Evolutionary conservation across 2,888 invertebrate species (phyloP).

Genomic region (Andrena flavipes): DNA sequence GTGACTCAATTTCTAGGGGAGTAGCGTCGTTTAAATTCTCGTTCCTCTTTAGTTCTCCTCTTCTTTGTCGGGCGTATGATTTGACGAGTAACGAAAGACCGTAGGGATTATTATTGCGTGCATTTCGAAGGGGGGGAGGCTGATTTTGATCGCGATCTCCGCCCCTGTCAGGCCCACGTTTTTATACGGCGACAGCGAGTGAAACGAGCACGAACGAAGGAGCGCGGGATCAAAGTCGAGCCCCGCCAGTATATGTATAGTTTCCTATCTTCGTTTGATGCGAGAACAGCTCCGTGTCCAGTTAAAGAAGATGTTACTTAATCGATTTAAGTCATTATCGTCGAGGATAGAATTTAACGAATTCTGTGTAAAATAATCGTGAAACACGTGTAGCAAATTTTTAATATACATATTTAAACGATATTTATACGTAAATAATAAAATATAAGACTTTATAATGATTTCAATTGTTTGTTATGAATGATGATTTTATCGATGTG

Average conservation of each 20-base stretch:
- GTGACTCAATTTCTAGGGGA: constrained; percentile 63
- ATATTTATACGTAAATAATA: constrained; percentile 81
- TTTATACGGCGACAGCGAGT: background rate
- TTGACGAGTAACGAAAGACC: constrained; percentile 46
- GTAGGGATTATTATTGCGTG: constrained; percentile 50
- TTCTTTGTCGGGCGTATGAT: constrained; percentile 29
- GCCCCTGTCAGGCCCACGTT: constrained; percentile 26
- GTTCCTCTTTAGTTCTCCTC: constrained; percentile 46
- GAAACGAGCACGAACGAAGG: background rate
- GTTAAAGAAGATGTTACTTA: constrained; percentile 78
- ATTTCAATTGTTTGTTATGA: constrained; percentile 74
- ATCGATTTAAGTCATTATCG: constrained; percentile 80
- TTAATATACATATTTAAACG: constrained; percentile 80
- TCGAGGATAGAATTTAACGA: constrained; percentile 78
- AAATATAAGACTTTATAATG: constrained; percentile 77
- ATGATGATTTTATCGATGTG: constrained; percentile 79
- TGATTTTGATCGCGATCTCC: constrained; percentile 22
- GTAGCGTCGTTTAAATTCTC: constrained; percentile 43
- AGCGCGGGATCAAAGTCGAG: constrained; percentile 35
- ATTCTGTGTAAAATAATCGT: constrained; percentile 84
- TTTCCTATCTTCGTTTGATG: constrained; percentile 56
- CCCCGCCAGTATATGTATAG: constrained; percentile 17
- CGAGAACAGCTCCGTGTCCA: constrained; percentile 75
- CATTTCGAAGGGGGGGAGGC: constrained; percentile 15
- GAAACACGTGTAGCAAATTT: constrained; percentile 82